These are phyloP conservation scores for Amphipyra tragopoginis DNA, from an alignment of 2,888 invertebrate genomes.

Conservation along the genomic window DNA sequence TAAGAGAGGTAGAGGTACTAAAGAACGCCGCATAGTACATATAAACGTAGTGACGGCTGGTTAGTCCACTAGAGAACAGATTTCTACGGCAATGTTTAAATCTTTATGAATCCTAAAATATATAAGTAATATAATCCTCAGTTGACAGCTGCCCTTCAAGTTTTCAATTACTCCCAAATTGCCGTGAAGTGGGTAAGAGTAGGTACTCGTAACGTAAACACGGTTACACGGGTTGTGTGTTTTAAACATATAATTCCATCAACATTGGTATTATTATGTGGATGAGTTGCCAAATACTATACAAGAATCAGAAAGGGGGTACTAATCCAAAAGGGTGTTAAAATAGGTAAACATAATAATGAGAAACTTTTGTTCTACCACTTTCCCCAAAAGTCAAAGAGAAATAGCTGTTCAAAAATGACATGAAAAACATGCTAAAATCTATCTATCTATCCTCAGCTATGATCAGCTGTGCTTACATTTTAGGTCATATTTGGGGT, in stretches of 20 bases:
- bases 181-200: slow-evolving; percentile 27
- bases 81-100: slow-evolving; percentile 13
- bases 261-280: no score
- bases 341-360: no score
- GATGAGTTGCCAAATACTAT: no score
- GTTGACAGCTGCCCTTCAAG: slow-evolving; percentile 46
- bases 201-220: slow-evolving; percentile 20
- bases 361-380: no score
- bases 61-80: slow-evolving; percentile 23
- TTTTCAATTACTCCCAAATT: slow-evolving; percentile 40
- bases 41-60: slow-evolving; percentile 24
- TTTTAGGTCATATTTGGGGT: no score
- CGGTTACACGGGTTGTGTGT: slow-evolving; percentile 29
- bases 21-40: slow-evolving; percentile 21
- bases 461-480: no score
- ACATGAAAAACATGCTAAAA: no score
- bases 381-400: no score
- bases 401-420: no score
- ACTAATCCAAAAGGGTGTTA: no score
- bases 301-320: no score
- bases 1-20: slow-evolving; percentile 43
- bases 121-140: slow-evolving; percentile 9
- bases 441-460: no score
- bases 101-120: slow-evolving; percentile 16
- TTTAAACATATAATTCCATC: slow-evolving; percentile 9